Conservation (phyloP, 1,140 invertebrate species). For the Argopecten irradians region DNA sequence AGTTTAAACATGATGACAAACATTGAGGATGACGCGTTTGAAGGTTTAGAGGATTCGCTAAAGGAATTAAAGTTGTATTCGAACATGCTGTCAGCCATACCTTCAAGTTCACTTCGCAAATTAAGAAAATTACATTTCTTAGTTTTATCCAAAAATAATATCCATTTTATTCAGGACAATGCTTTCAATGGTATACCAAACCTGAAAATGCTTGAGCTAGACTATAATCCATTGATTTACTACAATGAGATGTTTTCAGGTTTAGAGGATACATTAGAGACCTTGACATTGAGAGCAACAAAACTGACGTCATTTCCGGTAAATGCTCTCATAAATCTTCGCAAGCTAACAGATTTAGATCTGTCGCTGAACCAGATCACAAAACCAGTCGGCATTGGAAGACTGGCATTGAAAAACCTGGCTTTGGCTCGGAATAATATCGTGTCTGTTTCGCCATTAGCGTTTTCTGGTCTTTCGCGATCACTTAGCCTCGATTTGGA, state of each 20-base stretch:
- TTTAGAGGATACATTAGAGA: slow-evolving; percentile 44
- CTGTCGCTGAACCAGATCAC: slow-evolving; percentile 45
- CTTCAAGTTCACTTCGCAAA: slow-evolving; percentile 26
- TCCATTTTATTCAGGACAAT: slow-evolving; percentile 32
- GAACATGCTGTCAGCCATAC: slow-evolving; percentile 44
- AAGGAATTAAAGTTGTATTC: slow-evolving; percentile 45
- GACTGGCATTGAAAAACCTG: slow-evolving; percentile 33
- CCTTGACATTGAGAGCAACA: slow-evolving; percentile 41
- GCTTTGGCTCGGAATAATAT: slow-evolving; percentile 46
- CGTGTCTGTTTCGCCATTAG: slow-evolving; percentile 29
- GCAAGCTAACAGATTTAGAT: slow-evolving; percentile 45
- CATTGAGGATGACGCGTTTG: slow-evolving; percentile 47
- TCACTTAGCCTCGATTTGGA: slow-evolving; percentile 50
- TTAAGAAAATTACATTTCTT: slow-evolving; percentile 39
- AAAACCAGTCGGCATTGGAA: not conserved
- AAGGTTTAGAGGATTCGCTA: slow-evolving; percentile 42
- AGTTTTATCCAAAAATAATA: slow-evolving; percentile 46
- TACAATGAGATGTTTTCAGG: slow-evolving; percentile 43
- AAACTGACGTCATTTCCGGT: slow-evolving; percentile 42
- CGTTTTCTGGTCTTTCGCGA: slow-evolving; percentile 36
- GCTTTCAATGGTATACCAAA: slow-evolving; percentile 42
- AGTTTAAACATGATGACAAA: slow-evolving; percentile 40
- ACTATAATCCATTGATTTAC: slow-evolving; percentile 45
- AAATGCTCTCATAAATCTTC: slow-evolving; percentile 26
- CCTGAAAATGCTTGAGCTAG: slow-evolving; percentile 48